Percentiles rank a stretch among this genome's conserved stretches.
Evolutionary conservation across 2,888 invertebrate species (phyloP).

Genomic region (Drosophila percnosoma): DNA sequence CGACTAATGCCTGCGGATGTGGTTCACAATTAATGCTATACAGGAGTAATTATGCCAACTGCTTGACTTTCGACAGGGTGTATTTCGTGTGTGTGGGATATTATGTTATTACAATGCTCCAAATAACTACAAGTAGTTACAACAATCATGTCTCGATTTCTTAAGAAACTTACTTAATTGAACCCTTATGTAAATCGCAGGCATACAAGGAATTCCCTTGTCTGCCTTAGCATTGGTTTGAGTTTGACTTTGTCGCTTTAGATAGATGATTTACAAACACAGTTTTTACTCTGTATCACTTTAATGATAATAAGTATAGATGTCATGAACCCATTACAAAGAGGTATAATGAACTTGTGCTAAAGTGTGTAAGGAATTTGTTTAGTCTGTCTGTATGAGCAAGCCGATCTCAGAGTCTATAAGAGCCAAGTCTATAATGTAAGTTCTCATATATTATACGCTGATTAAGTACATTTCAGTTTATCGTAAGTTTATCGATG

Average conservation of each 20-base stretch:
- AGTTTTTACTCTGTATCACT: constrained; percentile 10
- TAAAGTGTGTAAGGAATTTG: too few species aligned
- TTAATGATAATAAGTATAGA: constrained; percentile 15
- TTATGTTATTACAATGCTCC: not conserved
- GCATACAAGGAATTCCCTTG: constrained; percentile 7
- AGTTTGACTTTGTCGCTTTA: constrained; percentile 5
- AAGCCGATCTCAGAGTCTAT: not conserved
- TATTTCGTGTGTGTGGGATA: not conserved
- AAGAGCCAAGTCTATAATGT: not conserved
- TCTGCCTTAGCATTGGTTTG: not conserved
- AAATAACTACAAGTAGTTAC: not conserved
- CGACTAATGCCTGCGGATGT: constrained; percentile 66
- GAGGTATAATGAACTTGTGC: not conserved
- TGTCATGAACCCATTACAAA: not conserved
- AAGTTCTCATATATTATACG: not conserved
- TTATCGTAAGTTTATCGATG: not conserved
- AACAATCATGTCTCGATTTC: not conserved
- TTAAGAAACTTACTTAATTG: not conserved
- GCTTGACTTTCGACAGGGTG: constrained; percentile 3
- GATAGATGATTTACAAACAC: not conserved
- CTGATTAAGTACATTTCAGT: not conserved
- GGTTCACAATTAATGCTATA: constrained; percentile 56
- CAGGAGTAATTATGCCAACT: constrained; percentile 44
- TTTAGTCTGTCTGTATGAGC: too few species aligned
- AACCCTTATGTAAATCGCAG: not conserved